A percentile compares a stretch with the other conserved stretches of the same genome.
Evolutionary conservation across 1,140 invertebrate species (phyloP).

Genomic region (Nixonia krombeini): DNA sequence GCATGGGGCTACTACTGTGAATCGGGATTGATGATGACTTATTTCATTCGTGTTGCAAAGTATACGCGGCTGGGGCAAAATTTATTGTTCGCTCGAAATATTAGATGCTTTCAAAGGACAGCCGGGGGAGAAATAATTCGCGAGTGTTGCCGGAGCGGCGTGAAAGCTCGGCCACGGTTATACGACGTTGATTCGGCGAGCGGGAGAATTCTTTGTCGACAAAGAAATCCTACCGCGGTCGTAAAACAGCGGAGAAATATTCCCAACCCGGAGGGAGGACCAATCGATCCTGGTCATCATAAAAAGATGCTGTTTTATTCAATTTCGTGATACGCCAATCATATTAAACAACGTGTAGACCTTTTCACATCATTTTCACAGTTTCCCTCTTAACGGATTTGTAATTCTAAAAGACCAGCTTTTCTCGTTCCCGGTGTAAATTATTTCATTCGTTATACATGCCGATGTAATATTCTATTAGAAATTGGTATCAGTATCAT

Average conservation of each 20-base stretch:
- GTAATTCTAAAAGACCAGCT: no score
- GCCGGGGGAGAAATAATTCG: constrained; percentile 23
- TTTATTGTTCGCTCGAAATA: constrained; percentile 23
- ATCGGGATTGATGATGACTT: constrained; percentile 18
- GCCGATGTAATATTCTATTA: no score
- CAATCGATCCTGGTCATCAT: constrained; percentile 11
- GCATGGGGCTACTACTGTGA: not conserved
- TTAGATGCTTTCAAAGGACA: constrained; percentile 25
- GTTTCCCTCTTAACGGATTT: no score
- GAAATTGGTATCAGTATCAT: no score
- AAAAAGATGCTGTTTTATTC: constrained; percentile 18
- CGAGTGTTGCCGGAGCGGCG: constrained; percentile 30
- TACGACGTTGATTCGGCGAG: constrained; percentile 30
- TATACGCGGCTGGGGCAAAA: not conserved
- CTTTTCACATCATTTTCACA: no score
- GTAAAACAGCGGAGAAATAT: constrained; percentile 18
- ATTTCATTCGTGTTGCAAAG: constrained; percentile 21
- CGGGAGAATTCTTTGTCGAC: constrained; percentile 23
- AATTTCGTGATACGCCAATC: constrained; percentile 14
- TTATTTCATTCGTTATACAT: no score
- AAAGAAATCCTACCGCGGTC: constrained; percentile 13
- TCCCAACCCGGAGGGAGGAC: constrained; percentile 28
- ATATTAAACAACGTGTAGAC: constrained; percentile 4
- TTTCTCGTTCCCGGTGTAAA: no score
- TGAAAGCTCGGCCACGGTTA: constrained; percentile 24